phyloP scores from a whole-genome alignment of 2,113 vertebrate species.

The Cairina moschata region DNA sequence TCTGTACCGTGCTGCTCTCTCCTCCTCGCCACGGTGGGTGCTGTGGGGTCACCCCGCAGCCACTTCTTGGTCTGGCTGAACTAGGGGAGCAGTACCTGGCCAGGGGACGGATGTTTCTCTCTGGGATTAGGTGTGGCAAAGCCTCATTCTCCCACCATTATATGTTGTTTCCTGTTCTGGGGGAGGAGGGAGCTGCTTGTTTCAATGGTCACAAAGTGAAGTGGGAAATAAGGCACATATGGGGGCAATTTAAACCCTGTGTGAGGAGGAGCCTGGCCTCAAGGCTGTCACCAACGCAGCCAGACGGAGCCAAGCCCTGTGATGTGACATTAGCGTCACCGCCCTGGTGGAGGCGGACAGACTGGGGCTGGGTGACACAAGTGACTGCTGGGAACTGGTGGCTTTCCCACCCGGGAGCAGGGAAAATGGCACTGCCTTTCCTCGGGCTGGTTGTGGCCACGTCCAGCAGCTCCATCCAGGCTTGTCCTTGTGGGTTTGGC shows the following conservation, averaged over 20 bases:
- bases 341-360: rapidly evolving
- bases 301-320: rapidly evolving
- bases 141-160: not conserved
- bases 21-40: rapidly evolving
- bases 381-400: not conserved
- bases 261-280: not conserved
- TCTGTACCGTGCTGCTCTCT: not conserved
- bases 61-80: not conserved
- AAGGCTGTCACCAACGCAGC: not conserved
- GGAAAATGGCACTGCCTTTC: not conserved
- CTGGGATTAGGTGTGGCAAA: not conserved
- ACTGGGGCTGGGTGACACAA: not conserved
- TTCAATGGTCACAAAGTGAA: not conserved
- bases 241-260: not conserved
- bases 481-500: not conserved
- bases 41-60: not conserved
- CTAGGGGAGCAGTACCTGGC: not conserved
- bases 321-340: not conserved
- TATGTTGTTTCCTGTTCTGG: conserved; percentile 5
- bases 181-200: not conserved
- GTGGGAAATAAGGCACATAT: conserved; percentile 28
- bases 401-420: not conserved
- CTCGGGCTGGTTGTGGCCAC: not conserved
- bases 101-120: not conserved
- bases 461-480: not conserved